phyloP scores from a whole-genome alignment of 2,113 vertebrate species.

The Oncorhynchus nerka region DNA sequence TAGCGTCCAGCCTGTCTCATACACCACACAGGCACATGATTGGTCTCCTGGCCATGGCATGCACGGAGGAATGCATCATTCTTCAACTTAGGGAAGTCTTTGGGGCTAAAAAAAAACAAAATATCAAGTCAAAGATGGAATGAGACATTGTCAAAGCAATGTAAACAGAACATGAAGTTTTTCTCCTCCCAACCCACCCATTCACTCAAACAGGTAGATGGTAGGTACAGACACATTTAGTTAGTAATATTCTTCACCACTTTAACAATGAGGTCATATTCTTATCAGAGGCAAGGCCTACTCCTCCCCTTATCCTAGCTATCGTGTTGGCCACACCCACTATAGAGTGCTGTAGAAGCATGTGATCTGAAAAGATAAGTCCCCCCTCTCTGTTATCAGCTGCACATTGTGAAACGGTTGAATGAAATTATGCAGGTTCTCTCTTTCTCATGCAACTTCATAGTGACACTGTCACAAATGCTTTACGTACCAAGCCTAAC shows the following conservation, averaged over 20 bases:
- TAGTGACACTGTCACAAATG: too few species aligned
- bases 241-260: too few species aligned
- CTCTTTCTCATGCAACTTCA: neutral
- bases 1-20: constrained; percentile 97
- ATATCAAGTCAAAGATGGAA: too few species aligned
- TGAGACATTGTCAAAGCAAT: too few species aligned
- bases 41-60: constrained; percentile 81
- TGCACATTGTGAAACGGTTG: constrained; percentile 56
- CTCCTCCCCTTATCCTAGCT: neutral
- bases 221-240: too few species aligned
- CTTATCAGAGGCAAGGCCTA: neutral
- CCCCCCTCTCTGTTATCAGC: constrained; percentile 53
- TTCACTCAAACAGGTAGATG: too few species aligned
- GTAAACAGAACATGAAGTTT: too few species aligned
- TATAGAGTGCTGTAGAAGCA: constrained; percentile 8
- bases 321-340: constrained; percentile 17
- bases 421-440: neutral
- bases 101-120: constrained; percentile 62
- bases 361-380: constrained; percentile 46
- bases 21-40: constrained; percentile 94
- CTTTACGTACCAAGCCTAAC: neutral
- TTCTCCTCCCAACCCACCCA: too few species aligned
- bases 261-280: too few species aligned
- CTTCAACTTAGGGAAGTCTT: constrained; percentile 85
- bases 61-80: constrained; percentile 91